Conservation (phyloP, 2,888 invertebrate genomes). For the Trachelus stipa region DNA sequence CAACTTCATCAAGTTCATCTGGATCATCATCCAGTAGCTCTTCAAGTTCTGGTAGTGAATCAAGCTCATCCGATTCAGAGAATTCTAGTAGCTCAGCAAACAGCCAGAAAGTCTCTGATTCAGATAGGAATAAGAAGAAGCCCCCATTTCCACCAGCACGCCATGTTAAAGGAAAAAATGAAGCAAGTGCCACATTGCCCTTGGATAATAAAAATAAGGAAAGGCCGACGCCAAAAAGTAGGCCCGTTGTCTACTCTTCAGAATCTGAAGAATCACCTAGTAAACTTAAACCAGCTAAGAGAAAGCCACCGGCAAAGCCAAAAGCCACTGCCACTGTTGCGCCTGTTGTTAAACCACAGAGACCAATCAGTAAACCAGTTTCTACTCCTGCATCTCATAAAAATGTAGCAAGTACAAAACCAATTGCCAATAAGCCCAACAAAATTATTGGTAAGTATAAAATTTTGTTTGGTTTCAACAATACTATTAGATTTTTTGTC, state of each 20-base stretch:
- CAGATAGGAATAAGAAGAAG: constrained; percentile 58
- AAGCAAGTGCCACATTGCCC: constrained; percentile 34
- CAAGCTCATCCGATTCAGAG: constrained; percentile 62
- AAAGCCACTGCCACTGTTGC: constrained; percentile 75
- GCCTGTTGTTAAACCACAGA: constrained; percentile 69
- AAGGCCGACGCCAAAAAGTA: constrained; percentile 48
- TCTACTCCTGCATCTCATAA: constrained; percentile 49
- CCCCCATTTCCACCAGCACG: constrained; percentile 39
- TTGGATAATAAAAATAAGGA: constrained; percentile 58
- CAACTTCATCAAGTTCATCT: constrained; percentile 59
- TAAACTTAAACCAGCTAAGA: constrained; percentile 63
- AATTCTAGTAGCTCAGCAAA: constrained; percentile 61
- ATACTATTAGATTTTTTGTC: not conserved
- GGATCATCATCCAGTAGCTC: constrained; percentile 62
- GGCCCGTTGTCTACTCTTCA: constrained; percentile 57
- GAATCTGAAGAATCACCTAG: constrained; percentile 61
- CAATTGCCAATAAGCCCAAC: constrained; percentile 50
- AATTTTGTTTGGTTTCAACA: not conserved
- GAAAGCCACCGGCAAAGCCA: constrained; percentile 72
- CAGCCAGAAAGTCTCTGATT: constrained; percentile 59
- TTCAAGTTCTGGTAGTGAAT: constrained; percentile 63
- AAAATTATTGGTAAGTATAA: constrained; percentile 51
- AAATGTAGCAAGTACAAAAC: constrained; percentile 53
- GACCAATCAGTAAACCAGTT: constrained; percentile 64
- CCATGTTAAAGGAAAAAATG: constrained; percentile 57